phyloP scores from a whole-genome alignment of 2,888 invertebrate species.

The Crocallis elinguaria region DNA sequence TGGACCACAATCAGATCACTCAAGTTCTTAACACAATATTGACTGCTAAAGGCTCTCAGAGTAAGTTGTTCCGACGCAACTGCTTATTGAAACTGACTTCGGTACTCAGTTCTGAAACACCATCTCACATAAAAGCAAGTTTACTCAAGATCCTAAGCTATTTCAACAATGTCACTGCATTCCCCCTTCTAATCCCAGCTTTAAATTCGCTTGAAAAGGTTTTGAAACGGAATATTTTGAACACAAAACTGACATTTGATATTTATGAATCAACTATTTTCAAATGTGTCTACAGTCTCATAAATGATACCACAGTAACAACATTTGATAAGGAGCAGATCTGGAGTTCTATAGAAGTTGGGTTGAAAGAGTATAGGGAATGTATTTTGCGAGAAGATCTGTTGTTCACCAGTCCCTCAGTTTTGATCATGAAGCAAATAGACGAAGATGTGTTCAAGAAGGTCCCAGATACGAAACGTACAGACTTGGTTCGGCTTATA shows the following conservation, averaged over 20 bases:
- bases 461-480: slow-evolving; percentile 73
- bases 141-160: slow-evolving; percentile 73
- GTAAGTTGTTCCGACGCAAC: slow-evolving; percentile 66
- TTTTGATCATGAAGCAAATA: slow-evolving; percentile 84
- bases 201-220: slow-evolving; percentile 54
- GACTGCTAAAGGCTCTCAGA: slow-evolving; percentile 79
- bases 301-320: slow-evolving; percentile 79
- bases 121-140: slow-evolving; percentile 74
- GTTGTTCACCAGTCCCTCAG: slow-evolving; percentile 66
- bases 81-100: slow-evolving; percentile 65
- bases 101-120: slow-evolving; percentile 66
- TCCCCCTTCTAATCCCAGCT: slow-evolving; percentile 64
- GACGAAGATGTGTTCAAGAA: slow-evolving; percentile 82
- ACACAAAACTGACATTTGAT: slow-evolving; percentile 64
- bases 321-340: slow-evolving; percentile 70
- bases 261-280: slow-evolving; percentile 82
- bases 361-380: slow-evolving; percentile 81
- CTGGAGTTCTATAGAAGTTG: slow-evolving; percentile 85
- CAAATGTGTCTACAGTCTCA: slow-evolving; percentile 81
- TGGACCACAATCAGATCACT: slow-evolving; percentile 88
- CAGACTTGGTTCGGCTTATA: slow-evolving; percentile 79
- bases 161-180: slow-evolving; percentile 74
- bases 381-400: slow-evolving; percentile 68
- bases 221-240: slow-evolving; percentile 51
- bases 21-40: slow-evolving; percentile 86